phyloP scores from a whole-genome alignment of 2,888 invertebrate species.

The Malacosoma neustria region DNA sequence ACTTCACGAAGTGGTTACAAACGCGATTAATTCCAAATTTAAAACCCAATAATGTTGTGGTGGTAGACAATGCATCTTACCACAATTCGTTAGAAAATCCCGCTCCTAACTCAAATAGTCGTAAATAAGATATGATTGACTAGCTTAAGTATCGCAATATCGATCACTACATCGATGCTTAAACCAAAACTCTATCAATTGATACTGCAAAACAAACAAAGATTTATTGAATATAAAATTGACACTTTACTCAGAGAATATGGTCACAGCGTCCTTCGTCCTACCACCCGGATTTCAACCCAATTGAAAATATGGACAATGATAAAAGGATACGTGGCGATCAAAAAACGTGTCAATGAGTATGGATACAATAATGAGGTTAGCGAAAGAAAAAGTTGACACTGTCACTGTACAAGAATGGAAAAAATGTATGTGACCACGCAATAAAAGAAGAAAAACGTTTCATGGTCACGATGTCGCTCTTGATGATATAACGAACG shows the following conservation, averaged over 20 bases:
- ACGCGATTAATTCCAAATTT: too few relatives aligned
- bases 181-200: slow-evolving; percentile 6
- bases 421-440: slow-evolving; percentile 7
- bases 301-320: slow-evolving; percentile 4
- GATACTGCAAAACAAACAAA: slow-evolving; percentile 1
- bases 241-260: neutral
- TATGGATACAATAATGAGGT: slow-evolving; percentile 3
- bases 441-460: slow-evolving; percentile 5
- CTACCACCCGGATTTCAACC: slow-evolving; percentile 5
- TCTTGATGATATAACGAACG: neutral
- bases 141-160: slow-evolving; percentile 3
- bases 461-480: neutral
- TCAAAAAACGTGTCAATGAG: slow-evolving; percentile 1
- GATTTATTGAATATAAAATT: neutral
- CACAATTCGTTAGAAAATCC: too few relatives aligned
- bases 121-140: too few relatives aligned
- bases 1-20: too few relatives aligned
- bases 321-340: slow-evolving; percentile 3
- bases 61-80: too few relatives aligned
- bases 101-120: too few relatives aligned
- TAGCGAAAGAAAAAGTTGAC: slow-evolving; percentile 4
- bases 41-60: too few relatives aligned
- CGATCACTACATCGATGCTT: slow-evolving; percentile 3
- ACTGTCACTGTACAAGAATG: slow-evolving; percentile 7
- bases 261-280: slow-evolving; percentile 1